These are phyloP conservation scores for Pollenia labialis DNA, from an alignment of 2,888 invertebrate species.

Conservation along the genomic window DNA sequence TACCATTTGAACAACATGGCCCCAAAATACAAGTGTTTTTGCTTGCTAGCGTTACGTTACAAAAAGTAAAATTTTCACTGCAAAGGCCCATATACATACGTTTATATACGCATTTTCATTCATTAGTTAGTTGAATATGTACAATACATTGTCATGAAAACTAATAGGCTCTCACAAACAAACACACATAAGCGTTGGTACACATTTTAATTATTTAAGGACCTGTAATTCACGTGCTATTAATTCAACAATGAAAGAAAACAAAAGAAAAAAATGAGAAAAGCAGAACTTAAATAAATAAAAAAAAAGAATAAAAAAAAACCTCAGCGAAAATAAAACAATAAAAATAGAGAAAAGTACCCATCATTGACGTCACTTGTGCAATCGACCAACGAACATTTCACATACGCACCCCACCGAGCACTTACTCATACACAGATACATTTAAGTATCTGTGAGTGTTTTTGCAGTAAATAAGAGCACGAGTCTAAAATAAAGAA, in stretches of 20 bases:
- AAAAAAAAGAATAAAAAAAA: not conserved
- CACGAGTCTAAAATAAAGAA: not conserved
- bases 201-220: constrained; percentile 41
- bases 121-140: no score
- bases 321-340: constrained; percentile 17
- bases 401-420: not conserved
- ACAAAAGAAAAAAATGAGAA: not conserved
- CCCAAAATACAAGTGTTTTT: no score
- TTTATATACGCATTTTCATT: no score
- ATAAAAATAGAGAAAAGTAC: constrained; percentile 31
- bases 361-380: constrained; percentile 59
- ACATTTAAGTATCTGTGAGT: not conserved
- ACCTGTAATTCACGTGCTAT: constrained; percentile 48
- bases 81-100: no score
- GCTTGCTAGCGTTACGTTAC: no score
- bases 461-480: not conserved
- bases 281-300: not conserved
- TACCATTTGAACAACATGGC: no score
- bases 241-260: constrained; percentile 30
- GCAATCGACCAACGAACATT: not conserved
- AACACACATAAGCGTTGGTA: not conserved
- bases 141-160: no score
- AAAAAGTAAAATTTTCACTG: no score
- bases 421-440: no score
- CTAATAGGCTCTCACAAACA: no score